phyloP scores from a whole-genome alignment of 2,113 vertebrate species.

The Macrotis lagotis region DNA sequence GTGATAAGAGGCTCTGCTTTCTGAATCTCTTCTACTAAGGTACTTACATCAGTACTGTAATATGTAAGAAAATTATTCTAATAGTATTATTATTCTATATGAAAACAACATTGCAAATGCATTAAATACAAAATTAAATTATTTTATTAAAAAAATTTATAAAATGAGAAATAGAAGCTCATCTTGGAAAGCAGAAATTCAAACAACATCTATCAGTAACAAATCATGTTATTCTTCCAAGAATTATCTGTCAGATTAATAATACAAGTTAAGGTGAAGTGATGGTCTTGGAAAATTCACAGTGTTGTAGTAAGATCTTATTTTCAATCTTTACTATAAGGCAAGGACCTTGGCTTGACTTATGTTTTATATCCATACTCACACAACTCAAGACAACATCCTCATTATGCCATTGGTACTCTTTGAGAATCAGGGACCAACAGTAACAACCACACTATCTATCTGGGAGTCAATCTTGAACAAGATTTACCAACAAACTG shows the following conservation, averaged over 20 bases:
- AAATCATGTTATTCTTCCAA: neutral
- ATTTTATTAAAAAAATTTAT: neutral
- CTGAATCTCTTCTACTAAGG: slow-evolving; percentile 89
- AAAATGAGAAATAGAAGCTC: neutral
- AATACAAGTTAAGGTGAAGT: neutral
- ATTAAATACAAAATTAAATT: neutral
- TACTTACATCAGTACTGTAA: slow-evolving; percentile 87
- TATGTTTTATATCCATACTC: neutral
- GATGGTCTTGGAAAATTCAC: neutral
- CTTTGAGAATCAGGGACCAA: no score
- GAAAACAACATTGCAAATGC: neutral
- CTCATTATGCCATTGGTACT: neutral
- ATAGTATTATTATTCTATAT: neutral
- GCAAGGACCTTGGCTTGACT: neutral
- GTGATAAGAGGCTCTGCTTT: slow-evolving; percentile 91
- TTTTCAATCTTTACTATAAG: neutral
- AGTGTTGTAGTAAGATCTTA: neutral
- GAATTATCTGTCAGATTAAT: neutral
- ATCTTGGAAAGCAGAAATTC: accelerated
- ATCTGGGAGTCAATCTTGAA: neutral
- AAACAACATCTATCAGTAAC: neutral
- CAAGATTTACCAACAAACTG: neutral
- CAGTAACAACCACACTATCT: neutral
- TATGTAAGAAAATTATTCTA: neutral
- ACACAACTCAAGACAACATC: neutral